Conservation (phyloP, 2,113 vertebrate species). For the Polyodon spathula region DNA sequence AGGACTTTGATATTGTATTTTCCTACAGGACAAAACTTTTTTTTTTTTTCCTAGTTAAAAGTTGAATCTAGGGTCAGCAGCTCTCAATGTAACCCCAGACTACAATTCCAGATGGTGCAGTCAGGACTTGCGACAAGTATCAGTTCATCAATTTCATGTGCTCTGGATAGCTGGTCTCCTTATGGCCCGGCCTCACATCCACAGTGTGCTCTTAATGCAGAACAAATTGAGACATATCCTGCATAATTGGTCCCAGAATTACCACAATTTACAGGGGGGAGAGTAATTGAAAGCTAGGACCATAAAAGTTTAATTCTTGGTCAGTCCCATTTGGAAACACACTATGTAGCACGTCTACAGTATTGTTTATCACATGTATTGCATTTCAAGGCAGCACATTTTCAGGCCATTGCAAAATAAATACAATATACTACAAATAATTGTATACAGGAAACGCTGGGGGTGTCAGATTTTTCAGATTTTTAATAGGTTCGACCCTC, state of each 20-base stretch:
- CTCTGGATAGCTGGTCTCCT: constrained; percentile 49
- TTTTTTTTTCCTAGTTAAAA: constrained; percentile 48
- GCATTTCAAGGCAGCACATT: too few species aligned
- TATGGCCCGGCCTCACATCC: constrained; percentile 47
- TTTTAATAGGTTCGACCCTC: too few species aligned
- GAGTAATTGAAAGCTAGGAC: neutral
- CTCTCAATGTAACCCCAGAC: constrained; percentile 60
- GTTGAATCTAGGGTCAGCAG: constrained; percentile 67
- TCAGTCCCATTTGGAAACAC: too few species aligned
- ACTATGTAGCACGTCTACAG: too few species aligned
- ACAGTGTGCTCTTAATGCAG: constrained; percentile 60
- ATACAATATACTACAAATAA: too few species aligned
- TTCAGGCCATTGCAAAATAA: too few species aligned
- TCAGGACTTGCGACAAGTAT: constrained; percentile 51
- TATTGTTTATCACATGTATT: too few species aligned
- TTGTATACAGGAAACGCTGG: too few species aligned
- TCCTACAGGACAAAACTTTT: constrained; percentile 16
- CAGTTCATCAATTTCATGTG: constrained; percentile 62
- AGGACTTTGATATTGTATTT: constrained; percentile 15
- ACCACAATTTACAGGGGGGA: constrained; percentile 53
- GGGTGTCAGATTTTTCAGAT: too few species aligned
- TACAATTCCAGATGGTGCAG: constrained; percentile 71
- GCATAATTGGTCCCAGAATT: constrained; percentile 74
- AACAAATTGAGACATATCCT: constrained; percentile 86
- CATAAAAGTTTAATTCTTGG: too few species aligned